Evolutionary conservation across 1,140 invertebrate species (phyloP).

Genomic region (Rhagoletis zephyria): DNA sequence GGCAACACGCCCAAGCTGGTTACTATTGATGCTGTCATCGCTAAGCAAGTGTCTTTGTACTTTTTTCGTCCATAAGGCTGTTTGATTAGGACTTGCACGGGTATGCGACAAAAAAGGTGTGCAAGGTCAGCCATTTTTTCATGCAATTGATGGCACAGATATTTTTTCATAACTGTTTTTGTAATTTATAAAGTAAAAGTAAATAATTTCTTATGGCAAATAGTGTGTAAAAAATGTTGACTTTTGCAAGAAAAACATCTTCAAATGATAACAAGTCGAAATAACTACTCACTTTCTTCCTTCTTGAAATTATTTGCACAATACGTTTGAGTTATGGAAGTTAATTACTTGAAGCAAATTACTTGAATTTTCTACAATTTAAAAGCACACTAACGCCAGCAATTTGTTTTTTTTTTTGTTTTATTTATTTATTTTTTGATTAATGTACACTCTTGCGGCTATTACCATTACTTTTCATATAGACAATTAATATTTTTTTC

Average conservation of each 20-base stretch:
- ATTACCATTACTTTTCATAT: background rate
- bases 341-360: background rate
- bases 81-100: background rate
- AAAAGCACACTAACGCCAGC: background rate
- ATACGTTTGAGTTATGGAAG: background rate
- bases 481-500: slow-evolving; percentile 26
- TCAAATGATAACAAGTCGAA: background rate
- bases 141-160: too few relatives aligned
- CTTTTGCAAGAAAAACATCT: background rate
- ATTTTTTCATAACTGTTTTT: background rate
- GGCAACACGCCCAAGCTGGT: background rate
- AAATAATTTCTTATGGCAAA: background rate
- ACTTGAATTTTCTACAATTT: background rate
- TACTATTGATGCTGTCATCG: slow-evolving; percentile 27
- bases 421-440: slow-evolving; percentile 1
- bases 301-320: background rate
- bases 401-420: background rate
- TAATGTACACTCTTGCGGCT: background rate
- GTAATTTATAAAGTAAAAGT: too few relatives aligned
- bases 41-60: background rate
- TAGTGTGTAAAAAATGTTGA: background rate
- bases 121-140: background rate
- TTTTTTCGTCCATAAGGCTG: background rate
- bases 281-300: background rate
- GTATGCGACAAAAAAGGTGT: background rate